Evolutionary conservation across 2,113 vertebrate species (phyloP).

Genomic region (Pseudopodoces humilis): DNA sequence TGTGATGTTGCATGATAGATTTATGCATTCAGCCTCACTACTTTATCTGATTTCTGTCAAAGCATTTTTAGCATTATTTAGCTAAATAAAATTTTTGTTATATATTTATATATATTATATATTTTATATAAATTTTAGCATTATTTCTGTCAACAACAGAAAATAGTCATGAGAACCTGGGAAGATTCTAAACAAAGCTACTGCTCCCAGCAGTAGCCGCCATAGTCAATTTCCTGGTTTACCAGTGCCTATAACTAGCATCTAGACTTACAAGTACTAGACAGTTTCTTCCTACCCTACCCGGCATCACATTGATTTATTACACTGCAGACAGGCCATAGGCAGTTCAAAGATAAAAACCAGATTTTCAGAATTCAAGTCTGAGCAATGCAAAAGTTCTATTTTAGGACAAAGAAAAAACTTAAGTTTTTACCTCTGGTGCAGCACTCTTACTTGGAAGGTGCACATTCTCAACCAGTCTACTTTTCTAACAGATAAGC

Average conservation of each 20-base stretch:
- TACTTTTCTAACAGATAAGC: background rate
- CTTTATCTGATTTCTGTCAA: background rate
- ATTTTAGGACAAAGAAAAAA: background rate
- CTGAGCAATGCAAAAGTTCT: background rate
- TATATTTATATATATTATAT: too few relatives aligned
- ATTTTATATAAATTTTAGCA: too few relatives aligned
- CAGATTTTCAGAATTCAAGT: background rate
- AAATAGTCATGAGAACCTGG: background rate
- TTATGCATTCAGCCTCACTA: background rate
- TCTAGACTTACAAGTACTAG: background rate
- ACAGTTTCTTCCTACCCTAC: background rate
- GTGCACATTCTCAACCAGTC: background rate
- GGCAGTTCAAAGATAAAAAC: background rate
- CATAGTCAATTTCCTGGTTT: background rate
- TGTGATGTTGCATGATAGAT: background rate
- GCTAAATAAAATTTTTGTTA: too few relatives aligned
- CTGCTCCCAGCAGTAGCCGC: background rate
- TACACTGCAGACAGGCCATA: background rate
- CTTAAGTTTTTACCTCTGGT: background rate
- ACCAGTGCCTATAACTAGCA: background rate
- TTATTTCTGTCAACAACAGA: background rate
- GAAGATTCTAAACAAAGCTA: background rate
- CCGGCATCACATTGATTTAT: background rate
- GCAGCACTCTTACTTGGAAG: background rate
- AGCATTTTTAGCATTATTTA: too few relatives aligned